Evolutionary conservation across 2,113 vertebrate species (phyloP).

Genomic region (Lagopus muta): DNA sequence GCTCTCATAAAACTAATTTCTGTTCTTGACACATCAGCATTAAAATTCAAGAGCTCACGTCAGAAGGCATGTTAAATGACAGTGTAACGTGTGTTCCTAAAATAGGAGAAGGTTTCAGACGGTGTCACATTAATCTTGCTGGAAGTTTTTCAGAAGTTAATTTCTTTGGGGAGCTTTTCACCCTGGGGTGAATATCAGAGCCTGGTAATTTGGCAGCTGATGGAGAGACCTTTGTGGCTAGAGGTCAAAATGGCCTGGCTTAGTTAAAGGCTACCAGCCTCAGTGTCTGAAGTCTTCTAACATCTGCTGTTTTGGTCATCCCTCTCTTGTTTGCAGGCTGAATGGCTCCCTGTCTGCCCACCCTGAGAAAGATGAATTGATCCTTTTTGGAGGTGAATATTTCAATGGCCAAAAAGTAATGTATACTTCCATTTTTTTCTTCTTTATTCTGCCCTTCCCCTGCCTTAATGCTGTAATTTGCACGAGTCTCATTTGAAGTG

Average conservation of each 20-base stretch:
- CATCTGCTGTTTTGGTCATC: background rate
- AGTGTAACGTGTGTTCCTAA: slow-evolving; percentile 34
- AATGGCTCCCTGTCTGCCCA: slow-evolving; percentile 88
- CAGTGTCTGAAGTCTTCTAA: background rate
- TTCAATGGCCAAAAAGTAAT: slow-evolving; percentile 98
- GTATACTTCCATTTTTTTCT: slow-evolving; percentile 69
- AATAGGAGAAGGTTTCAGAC: slow-evolving; percentile 68
- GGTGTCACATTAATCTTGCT: slow-evolving; percentile 50
- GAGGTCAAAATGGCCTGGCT: background rate
- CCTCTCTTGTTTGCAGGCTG: slow-evolving; percentile 77
- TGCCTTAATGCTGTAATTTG: slow-evolving; percentile 26
- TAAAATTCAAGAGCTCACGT: slow-evolving; percentile 68
- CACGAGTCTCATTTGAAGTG: slow-evolving; percentile 13
- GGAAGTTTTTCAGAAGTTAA: slow-evolving; percentile 28
- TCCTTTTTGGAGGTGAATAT: slow-evolving; percentile 98
- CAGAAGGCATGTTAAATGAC: slow-evolving; percentile 47
- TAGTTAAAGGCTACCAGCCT: background rate
- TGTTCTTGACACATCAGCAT: slow-evolving; percentile 46
- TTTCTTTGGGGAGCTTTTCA: slow-evolving; percentile 56
- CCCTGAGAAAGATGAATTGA: slow-evolving; percentile 94
- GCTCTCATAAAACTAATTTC: slow-evolving; percentile 30
- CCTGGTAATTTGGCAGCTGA: slow-evolving; percentile 20
- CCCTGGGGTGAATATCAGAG: slow-evolving; percentile 1
- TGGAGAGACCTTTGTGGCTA: slow-evolving; percentile 26
- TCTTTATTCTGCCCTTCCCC: slow-evolving; percentile 16